phyloP scores from a whole-genome alignment of 2,888 invertebrate genomes.

The Silvanus unidentatus region DNA sequence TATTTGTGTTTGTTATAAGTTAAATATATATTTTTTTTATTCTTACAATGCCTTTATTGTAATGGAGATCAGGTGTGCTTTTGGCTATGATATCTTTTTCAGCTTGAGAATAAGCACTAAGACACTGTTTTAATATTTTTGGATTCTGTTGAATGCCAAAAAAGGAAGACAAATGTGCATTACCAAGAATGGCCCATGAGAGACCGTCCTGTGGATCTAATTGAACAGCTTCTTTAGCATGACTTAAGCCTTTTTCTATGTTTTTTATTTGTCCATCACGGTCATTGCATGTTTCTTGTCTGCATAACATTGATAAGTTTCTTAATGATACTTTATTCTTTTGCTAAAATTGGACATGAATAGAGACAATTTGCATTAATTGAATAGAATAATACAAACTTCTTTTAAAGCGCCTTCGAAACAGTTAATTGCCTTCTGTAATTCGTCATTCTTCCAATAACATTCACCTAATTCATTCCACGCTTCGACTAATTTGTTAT shows the following conservation, averaged over 20 bases:
- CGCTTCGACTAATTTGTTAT: constrained; percentile 71
- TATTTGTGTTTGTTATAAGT: constrained; percentile 1
- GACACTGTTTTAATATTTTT: constrained; percentile 61
- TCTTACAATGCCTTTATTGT: constrained; percentile 78
- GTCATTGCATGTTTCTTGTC: constrained; percentile 56
- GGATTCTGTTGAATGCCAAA: constrained; percentile 71
- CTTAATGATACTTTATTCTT: constrained; percentile 70
- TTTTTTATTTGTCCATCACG: constrained; percentile 53
- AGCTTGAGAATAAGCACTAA: constrained; percentile 78
- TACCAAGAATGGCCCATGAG: constrained; percentile 81
- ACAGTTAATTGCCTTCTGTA: constrained; percentile 74
- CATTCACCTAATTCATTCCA: constrained; percentile 89
- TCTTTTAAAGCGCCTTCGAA: constrained; percentile 72
- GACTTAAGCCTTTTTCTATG: constrained; percentile 65
- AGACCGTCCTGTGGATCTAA: constrained; percentile 71
- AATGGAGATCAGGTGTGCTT: constrained; percentile 74
- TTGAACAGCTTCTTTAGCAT: constrained; percentile 77
- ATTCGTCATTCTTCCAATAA: constrained; percentile 80
- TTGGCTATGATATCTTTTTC: constrained; percentile 65
- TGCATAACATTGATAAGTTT: constrained; percentile 73
- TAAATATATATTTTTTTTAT: constrained; percentile 4
- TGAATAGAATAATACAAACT: constrained; percentile 42
- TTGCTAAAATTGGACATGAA: constrained; percentile 48
- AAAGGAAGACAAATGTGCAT: constrained; percentile 76
- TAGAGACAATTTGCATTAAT: neutral